Evolutionary conservation across 2,113 vertebrate species (phyloP).

Genomic region (Trematocara stigmaticum): DNA sequence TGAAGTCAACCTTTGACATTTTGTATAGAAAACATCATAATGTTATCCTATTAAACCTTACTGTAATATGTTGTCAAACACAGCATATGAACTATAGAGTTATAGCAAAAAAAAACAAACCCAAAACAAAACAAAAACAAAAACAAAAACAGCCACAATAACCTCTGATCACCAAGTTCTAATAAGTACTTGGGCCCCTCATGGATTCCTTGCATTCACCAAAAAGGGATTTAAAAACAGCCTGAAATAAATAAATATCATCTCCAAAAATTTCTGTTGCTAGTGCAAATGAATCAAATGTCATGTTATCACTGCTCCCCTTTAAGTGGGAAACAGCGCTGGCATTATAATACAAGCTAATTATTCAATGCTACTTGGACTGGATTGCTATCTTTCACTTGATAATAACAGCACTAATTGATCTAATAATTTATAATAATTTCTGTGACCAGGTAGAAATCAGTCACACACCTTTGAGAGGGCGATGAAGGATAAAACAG

Average conservation of each 20-base stretch:
- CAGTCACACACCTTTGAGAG: conserved; percentile 85
- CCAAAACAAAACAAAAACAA: not conserved
- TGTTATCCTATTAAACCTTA: not conserved
- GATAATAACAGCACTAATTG: not conserved
- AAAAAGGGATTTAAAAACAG: not conserved
- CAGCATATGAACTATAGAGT: not conserved
- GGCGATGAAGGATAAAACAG: conserved; percentile 90
- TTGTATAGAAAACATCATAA: not conserved
- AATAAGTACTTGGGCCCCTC: not conserved
- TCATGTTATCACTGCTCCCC: not conserved
- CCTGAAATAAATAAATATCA: not conserved
- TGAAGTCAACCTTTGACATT: not conserved
- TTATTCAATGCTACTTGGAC: not conserved
- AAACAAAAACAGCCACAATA: not conserved
- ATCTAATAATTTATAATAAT: not conserved
- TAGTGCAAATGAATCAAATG: not conserved
- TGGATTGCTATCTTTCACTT: not conserved
- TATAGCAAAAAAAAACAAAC: not conserved
- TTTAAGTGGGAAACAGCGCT: not conserved
- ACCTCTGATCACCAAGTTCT: not conserved
- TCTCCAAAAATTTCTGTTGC: not conserved
- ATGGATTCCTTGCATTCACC: not conserved
- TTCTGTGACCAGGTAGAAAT: not conserved
- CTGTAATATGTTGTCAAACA: not conserved
- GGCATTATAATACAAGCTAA: not conserved